Evolutionary conservation across 2,888 invertebrate genomes (phyloP), one percentile per base, ranked within the genome.

Genomic region (Polylopha cassiicola): DNA sequence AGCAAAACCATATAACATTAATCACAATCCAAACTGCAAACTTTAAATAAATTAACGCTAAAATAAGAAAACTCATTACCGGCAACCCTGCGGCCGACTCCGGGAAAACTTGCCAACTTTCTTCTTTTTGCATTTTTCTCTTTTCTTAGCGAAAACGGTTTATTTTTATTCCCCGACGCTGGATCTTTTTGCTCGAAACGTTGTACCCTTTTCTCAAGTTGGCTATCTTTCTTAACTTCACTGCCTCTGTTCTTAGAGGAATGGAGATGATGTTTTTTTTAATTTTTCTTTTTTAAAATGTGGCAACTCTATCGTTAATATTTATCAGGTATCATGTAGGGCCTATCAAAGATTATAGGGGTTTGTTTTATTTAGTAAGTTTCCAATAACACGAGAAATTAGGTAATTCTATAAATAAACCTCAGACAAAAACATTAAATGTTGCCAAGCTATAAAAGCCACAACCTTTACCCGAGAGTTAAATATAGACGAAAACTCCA

Each of bases 181-280:
- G 75, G 79, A 81, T 82, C 77, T 80, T 74, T 79, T 79, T 75
- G 65, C 68, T 72, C 61, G 78, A 74, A 81, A 78, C 79, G 80
- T 42, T 78, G 82, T 82, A 82, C 82, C 84, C 84, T 77, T 81
- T 81, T 79, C 81, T 80, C 73, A 73, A 82, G 80, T 78, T 78
- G 71, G 73, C 81, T 81, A 81, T 85, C 81, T 82, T 79, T 81
- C 78, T 78, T 74, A 73, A 82, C 74, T 81, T 79, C 68, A 76
- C 74, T 84, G 73, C 69, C 65, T 57, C 47, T 65, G 58, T 63
- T 55, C 60, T 23, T 33, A 44, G 44, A 44, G 42, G 49, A 41
- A 41, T 76, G 50, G 81, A 82, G 76, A 49, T 20, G 62, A 10
- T 31, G 13, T 15, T 30, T 4, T 16, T 9, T 17, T 30, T 7